Percentiles rank a stretch among this genome's conserved stretches.
These are phyloP conservation scores for Alaudala cheleensis DNA, from an alignment of 2,113 vertebrate species.

Conservation along the genomic window DNA sequence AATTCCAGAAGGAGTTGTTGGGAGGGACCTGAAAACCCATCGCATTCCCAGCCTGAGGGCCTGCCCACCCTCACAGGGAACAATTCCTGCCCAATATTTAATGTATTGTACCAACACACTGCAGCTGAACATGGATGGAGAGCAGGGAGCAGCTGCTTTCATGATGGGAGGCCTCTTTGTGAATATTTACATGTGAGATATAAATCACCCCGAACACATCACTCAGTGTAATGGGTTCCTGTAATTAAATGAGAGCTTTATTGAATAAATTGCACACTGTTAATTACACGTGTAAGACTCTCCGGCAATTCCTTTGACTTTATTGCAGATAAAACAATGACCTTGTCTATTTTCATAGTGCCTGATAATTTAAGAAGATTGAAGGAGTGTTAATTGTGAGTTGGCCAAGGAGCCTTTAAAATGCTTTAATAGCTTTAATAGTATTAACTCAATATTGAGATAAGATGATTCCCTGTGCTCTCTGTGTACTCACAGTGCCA, in stretches of 20 bases:
- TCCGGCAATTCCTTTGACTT: conserved; percentile 30
- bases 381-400: neutral
- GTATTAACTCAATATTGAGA: neutral
- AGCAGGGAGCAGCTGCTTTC: neutral
- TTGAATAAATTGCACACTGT: conserved; percentile 50
- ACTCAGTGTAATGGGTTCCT: conserved; percentile 1
- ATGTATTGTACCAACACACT: neutral
- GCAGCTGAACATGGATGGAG: neutral
- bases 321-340: conserved; percentile 41
- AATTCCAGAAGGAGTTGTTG: neutral
- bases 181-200: neutral
- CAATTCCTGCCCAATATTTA: neutral
- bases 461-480: neutral
- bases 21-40: accelerated
- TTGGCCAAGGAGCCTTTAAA: neutral
- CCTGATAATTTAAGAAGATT: neutral
- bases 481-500: neutral
- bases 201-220: neutral
- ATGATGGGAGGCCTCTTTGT: neutral
- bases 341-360: conserved; percentile 22
- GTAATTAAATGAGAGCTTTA: conserved; percentile 53
- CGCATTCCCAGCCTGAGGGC: neutral
- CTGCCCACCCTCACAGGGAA: accelerated
- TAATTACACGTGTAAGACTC: conserved; percentile 29
- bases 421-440: neutral